Conservation (phyloP, 2,888 invertebrate species). For the Tachina fera region DNA sequence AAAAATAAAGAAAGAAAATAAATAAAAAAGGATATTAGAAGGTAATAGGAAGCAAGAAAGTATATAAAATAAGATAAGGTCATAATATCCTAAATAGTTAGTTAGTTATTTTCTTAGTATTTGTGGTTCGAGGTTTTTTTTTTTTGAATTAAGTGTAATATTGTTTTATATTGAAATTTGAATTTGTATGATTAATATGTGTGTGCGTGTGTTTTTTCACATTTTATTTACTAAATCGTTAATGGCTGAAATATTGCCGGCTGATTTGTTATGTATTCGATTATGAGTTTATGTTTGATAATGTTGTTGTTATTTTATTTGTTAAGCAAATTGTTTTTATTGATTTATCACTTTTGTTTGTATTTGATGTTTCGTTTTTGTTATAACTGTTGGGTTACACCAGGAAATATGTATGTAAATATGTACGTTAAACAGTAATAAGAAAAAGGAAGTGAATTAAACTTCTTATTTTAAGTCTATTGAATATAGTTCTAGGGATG, state of each 20-base stretch:
- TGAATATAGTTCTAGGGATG: neutral
- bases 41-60: constrained; percentile 57
- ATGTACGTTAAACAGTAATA: neutral
- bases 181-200: constrained; percentile 18
- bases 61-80: neutral
- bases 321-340: constrained; percentile 48
- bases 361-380: constrained; percentile 42
- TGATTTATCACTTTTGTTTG: constrained; percentile 31
- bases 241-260: constrained; percentile 50
- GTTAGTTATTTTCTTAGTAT: constrained; percentile 4
- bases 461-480: neutral
- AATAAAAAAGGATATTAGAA: constrained; percentile 50
- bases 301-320: constrained; percentile 50
- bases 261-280: constrained; percentile 50
- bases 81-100: constrained; percentile 12
- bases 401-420: constrained; percentile 9
- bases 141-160: constrained; percentile 39
- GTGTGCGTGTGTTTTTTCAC: neutral
- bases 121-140: neutral
- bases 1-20: constrained; percentile 71
- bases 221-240: constrained; percentile 6
- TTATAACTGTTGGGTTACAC: constrained; percentile 3
- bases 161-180: constrained; percentile 12
- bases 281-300: constrained; percentile 40
- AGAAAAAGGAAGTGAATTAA: too few relatives aligned